Conservation (phyloP, 2,888 invertebrate genomes). For the Stenotaenia linearis region DNA sequence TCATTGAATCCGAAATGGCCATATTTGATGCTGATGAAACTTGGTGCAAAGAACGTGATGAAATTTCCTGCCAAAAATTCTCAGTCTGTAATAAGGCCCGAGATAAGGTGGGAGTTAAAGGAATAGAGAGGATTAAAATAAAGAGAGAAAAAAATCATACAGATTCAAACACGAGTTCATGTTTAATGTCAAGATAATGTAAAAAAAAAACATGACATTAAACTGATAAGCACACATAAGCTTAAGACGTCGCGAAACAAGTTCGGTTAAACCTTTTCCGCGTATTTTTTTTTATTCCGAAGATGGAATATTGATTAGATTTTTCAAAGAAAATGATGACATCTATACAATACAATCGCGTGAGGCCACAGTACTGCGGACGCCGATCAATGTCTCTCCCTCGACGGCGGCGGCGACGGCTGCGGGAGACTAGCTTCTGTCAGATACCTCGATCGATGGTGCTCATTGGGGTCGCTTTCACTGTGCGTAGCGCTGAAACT, state of each 20-base stretch:
- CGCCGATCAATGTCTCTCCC: background rate
- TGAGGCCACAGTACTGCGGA: background rate
- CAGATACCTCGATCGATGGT: background rate
- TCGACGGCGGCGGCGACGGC: background rate
- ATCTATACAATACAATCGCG: background rate
- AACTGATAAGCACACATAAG: background rate
- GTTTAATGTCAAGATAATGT: background rate
- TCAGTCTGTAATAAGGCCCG: background rate
- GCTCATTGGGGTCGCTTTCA: background rate
- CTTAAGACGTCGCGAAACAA: background rate
- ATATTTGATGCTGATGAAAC: slow-evolving; percentile 7
- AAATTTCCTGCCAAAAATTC: slow-evolving; percentile 8
- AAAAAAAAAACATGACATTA: background rate
- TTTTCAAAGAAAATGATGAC: background rate
- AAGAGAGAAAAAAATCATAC: background rate
- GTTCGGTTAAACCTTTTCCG: background rate
- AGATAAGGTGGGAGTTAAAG: background rate
- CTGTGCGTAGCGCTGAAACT: background rate
- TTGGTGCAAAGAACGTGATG: background rate
- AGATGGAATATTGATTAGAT: background rate
- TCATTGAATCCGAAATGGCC: slow-evolving; percentile 12
- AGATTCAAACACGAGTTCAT: background rate
- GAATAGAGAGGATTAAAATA: background rate
- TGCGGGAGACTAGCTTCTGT: slow-evolving; percentile 7
- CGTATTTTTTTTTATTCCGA: background rate